Percentiles rank a stretch among this genome's conserved stretches.
phyloP scores from a whole-genome alignment of 2,113 vertebrate species.

The Edolisoma coerulescens region DNA sequence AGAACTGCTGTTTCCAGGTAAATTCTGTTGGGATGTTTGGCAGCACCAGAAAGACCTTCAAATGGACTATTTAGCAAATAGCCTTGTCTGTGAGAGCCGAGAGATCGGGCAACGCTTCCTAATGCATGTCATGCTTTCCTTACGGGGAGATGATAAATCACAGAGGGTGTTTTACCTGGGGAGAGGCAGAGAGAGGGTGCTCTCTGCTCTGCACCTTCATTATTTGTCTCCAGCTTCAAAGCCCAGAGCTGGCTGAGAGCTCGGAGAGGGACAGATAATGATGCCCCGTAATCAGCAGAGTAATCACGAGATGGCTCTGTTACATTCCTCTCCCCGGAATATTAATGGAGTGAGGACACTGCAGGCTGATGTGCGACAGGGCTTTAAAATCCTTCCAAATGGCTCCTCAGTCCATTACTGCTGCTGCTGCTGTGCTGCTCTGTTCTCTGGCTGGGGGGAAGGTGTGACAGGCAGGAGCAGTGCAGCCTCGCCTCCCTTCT shows the following conservation, averaged over 20 bases:
- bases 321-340: not conserved
- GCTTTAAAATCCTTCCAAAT: not conserved
- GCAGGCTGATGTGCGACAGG: not conserved
- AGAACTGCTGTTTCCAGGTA: not conserved
- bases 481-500: not conserved
- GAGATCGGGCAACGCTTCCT: not conserved
- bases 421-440: not conserved
- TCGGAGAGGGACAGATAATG: not conserved
- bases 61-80: not conserved
- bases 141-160: constrained; percentile 30
- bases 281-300: constrained; percentile 9
- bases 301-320: not conserved
- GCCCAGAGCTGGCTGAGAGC: not conserved
- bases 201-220: constrained; percentile 8
- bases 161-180: not conserved
- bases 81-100: not conserved
- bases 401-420: not conserved
- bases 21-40: not conserved
- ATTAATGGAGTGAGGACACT: not conserved
- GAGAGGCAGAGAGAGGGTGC: not conserved
- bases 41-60: constrained; percentile 1
- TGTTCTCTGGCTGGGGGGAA: not conserved
- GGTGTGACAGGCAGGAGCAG: fast-evolving
- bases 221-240: constrained; percentile 45
- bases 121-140: constrained; percentile 3